Evolutionary conservation across 2,888 invertebrate species (phyloP), one percentile per base, ranked within the genome.

Genomic region (Caenorhabditis afra): DNA sequence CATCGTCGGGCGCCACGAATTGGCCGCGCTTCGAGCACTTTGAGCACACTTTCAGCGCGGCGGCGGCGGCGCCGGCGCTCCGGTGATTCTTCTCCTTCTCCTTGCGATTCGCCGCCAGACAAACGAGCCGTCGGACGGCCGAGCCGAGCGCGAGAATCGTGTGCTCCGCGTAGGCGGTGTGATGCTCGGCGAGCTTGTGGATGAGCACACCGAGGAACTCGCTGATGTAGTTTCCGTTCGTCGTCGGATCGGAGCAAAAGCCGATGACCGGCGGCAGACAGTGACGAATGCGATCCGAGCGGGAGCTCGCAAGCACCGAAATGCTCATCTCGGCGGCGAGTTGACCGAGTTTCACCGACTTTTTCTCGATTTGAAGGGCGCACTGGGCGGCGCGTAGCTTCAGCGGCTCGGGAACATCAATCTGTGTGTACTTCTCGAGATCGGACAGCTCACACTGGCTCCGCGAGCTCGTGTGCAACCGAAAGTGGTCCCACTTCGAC

Each of bases 331-430:
- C 75, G 7, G 55, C 67, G 0, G 62, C 55, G 0, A 75, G 35
- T 12, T 45, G n/a, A 1, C 67, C 45, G 20, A 49, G 59, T 11
- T 75, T 59, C 18, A 61, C 61, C 0, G 61, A 41, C 16, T 75
- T 75, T 14, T 57, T 53, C 10, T 75, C 62, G 3, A 75, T 67
- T 62, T 45, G 57, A 14, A 75, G 62, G n/a, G 67, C 75, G 50
- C 61, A 67, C 8, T 41, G 16, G 0, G 64, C 64, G 1, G 76
- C 61, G 16, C 39, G 55, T 1, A 70, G 10, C 20, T 58, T 68
- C 12, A 11, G 47, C 8, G 39, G 14, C 3, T 50, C 57, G 10
- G 58, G n/a, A n/a, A n/a, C n/a, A n/a, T n/a, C 16, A 3, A 52
- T 41, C 20, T 49, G 44, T 11, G 64, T 16, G 52, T 39, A 70